phyloP scores from a whole-genome alignment of 1,140 invertebrate genomes.

The Zaprionus gabonicus region DNA sequence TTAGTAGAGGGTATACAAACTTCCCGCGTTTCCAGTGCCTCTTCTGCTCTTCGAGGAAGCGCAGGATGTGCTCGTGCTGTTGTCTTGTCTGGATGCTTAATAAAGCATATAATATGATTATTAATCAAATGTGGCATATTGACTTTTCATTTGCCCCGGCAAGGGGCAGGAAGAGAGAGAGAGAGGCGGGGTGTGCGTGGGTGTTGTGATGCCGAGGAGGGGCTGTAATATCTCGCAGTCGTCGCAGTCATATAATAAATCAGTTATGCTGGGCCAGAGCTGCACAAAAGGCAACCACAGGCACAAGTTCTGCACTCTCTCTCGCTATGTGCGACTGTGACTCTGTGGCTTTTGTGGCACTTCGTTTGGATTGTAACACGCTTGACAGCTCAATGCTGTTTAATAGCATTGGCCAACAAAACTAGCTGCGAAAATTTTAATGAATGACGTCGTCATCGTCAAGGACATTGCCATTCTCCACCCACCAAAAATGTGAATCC shows the following conservation, averaged over 20 bases:
- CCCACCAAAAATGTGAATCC: conserved; percentile 6
- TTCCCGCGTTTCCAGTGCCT: not conserved
- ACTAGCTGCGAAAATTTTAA: conserved; percentile 75
- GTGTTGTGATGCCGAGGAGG: not conserved
- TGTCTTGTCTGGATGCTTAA: conserved; percentile 59
- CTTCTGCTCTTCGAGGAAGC: not conserved
- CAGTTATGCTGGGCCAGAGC: conserved; percentile 5
- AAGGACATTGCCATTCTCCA: conserved; percentile 44
- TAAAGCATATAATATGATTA: conserved; percentile 82
- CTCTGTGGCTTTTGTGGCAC: conserved; percentile 69
- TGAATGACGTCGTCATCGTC: conserved; percentile 76
- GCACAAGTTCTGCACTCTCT: conserved; percentile 65
- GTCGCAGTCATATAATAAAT: conserved; percentile 38
- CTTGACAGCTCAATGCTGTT: conserved; percentile 79
- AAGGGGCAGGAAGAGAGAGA: conserved; percentile 18
- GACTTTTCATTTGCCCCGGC: conserved; percentile 66
- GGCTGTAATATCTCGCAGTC: not conserved
- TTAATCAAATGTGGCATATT: conserved; percentile 77
- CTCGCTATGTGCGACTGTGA: conserved; percentile 35
- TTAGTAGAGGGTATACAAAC: conserved; percentile 32
- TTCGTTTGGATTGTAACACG: conserved; percentile 76
- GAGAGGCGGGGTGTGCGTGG: conserved; percentile 14
- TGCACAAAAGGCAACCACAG: conserved; percentile 1
- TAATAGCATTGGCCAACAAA: conserved; percentile 68
- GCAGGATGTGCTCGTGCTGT: conserved; percentile 5